Evolutionary conservation across 2,797 vertebrate genomes (phyloP).

Genomic region (Brachyrhaphis roseni): DNA sequence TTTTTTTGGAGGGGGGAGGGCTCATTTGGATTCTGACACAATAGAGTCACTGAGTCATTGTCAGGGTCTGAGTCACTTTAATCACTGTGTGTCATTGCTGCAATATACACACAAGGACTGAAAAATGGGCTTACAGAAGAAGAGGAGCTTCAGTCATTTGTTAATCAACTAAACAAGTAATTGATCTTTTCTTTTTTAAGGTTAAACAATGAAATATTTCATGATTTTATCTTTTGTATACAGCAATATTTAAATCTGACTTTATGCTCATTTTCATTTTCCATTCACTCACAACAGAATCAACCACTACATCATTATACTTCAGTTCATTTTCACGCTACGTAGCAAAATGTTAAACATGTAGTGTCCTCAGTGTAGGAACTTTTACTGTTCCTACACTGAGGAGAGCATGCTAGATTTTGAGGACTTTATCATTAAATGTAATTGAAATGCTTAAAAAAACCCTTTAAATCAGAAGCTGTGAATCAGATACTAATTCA

Average conservation of each 20-base stretch:
- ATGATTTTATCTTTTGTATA: not conserved
- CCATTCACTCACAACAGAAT: not conserved
- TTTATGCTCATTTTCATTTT: not conserved
- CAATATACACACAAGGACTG: not conserved
- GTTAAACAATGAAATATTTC: not conserved
- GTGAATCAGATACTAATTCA: not conserved
- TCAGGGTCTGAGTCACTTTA: slow-evolving; percentile 23
- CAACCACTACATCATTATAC: not conserved
- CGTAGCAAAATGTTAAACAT: not conserved
- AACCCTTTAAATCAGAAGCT: not conserved
- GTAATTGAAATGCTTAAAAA: not conserved
- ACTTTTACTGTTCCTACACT: not conserved
- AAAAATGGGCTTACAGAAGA: slow-evolving; percentile 1
- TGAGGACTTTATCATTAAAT: not conserved
- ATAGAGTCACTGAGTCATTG: slow-evolving; percentile 16
- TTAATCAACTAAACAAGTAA: not conserved
- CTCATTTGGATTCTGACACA: slow-evolving; percentile 9
- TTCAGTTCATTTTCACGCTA: not conserved
- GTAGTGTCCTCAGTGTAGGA: not conserved
- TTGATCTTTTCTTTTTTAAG: not conserved
- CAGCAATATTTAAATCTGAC: not conserved
- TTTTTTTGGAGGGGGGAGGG: not conserved
- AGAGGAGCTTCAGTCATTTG: not conserved
- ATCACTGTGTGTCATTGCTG: slow-evolving; percentile 9
- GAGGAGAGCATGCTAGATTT: not conserved